Conservation (phyloP, 2,888 invertebrate species). For the Amphipoea oculea region DNA sequence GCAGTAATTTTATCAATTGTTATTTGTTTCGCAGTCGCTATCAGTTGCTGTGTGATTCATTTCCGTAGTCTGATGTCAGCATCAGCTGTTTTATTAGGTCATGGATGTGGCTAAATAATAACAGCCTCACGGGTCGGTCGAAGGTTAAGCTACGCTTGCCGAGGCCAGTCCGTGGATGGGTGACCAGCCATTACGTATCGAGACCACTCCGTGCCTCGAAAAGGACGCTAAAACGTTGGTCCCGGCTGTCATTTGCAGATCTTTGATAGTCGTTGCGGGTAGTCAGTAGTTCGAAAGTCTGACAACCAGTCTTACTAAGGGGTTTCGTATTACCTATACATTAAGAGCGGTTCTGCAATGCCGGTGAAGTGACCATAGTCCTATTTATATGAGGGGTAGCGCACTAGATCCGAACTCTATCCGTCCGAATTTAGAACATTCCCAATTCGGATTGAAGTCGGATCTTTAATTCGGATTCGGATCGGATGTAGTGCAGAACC, state of each 20-base stretch:
- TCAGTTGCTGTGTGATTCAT: slow-evolving; percentile 16
- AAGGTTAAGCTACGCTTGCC: neutral
- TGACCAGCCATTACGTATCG: too few species aligned
- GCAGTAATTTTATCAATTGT: slow-evolving; percentile 48
- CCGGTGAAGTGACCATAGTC: too few species aligned
- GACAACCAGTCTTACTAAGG: neutral
- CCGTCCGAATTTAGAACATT: too few species aligned
- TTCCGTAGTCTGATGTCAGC: slow-evolving; percentile 37
- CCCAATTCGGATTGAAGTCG: too few species aligned
- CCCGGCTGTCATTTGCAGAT: too few species aligned
- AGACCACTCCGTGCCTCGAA: neutral
- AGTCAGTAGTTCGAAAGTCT: neutral
- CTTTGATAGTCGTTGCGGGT: neutral
- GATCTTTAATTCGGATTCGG: too few species aligned
- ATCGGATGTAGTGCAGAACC: too few species aligned
- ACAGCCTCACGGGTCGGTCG: neutral
- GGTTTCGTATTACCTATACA: neutral
- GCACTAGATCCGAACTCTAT: too few species aligned
- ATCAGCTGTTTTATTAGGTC: slow-evolving; percentile 30
- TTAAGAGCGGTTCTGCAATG: too few species aligned
- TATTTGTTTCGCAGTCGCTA: slow-evolving; percentile 35
- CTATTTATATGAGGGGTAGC: too few species aligned
- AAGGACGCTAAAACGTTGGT: neutral
- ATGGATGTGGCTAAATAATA: slow-evolving; percentile 7
- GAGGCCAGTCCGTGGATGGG: neutral